Evolutionary conservation across 2,888 invertebrate species (phyloP), one percentile per base, ranked within the genome.

Genomic region (Drosophila fungiperda): DNA sequence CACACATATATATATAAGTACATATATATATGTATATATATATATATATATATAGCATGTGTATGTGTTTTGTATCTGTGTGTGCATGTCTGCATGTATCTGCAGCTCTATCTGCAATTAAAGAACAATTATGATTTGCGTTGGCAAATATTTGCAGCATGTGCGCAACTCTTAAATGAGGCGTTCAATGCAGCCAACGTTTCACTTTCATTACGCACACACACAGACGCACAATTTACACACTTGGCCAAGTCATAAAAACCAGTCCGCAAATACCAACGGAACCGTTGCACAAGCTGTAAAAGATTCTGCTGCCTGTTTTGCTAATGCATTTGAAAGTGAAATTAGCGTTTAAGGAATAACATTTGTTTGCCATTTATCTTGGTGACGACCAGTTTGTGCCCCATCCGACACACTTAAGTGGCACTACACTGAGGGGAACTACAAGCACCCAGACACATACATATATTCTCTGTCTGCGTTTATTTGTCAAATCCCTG

Each of bases 71-170:
- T 52, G 23, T 45, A 12, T 53, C 8, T 33, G 20, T 15, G 15
- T 26, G 17, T n/a, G n/a, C 8, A 15, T 20, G 20, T 70, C 17
- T 53, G 32, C 5, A 2, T 57, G 50, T 52, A 12, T 69, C 17
- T 20, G 36, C 48, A n/a, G 15, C 38, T 55, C 17, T 55, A 32
- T 20, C 9, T 64, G 50, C 73, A 79, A 79, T 79, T 79, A 79
- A 73, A 81, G 73, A 81, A 79, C 82, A 73, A 79, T 79, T 79
- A 81, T 81, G 68, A 67, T 81, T 78, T 67, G 82, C 82, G 73
- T 78, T 66, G 68, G 78, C 54, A 81, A 81, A 77, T 68, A 79
- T 73, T 78, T 78, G 58, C 64, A 78, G 57, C 73, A 67, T 81
- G 78, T 78, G 82, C 69, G 82, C 82, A 73, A 66, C 70, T 78